phyloP scores from a whole-genome alignment of 2,113 vertebrate genomes.

The Carettochelys insculpta region DNA sequence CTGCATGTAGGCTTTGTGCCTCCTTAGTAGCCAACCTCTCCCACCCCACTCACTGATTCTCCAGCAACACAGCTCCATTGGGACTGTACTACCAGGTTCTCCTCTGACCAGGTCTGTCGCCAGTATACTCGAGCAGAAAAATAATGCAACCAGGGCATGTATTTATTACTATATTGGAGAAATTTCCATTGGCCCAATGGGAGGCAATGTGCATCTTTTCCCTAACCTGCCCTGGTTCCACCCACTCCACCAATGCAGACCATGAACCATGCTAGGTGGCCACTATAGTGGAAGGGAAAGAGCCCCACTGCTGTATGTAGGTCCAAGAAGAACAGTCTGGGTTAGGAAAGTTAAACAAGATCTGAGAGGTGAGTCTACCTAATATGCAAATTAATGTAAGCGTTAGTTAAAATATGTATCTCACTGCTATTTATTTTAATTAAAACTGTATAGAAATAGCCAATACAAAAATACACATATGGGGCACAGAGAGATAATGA shows the following conservation, averaged over 20 bases:
- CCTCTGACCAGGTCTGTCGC: not conserved
- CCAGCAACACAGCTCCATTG: not conserved
- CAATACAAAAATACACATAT: not conserved
- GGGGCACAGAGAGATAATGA: not conserved
- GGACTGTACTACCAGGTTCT: not conserved
- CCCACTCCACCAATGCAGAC: not conserved
- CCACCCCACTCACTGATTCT: not conserved
- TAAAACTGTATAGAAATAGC: not conserved
- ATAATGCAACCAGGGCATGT: not conserved
- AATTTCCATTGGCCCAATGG: not conserved
- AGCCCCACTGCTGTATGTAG: accelerated
- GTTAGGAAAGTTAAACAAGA: not conserved
- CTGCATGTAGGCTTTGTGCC: not conserved
- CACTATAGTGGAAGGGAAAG: not conserved
- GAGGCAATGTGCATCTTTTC: not conserved
- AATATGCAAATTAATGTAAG: not conserved
- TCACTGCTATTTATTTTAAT: too few relatives aligned
- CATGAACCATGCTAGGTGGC: not conserved
- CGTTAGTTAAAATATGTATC: not conserved
- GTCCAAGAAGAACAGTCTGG: accelerated
- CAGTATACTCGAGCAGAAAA: not conserved
- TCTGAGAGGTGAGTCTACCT: not conserved
- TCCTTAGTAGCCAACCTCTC: not conserved
- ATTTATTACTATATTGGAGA: not conserved
- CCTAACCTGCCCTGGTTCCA: not conserved